phyloP scores from a whole-genome alignment of 2,113 vertebrate species.

The Pogona vitticeps region DNA sequence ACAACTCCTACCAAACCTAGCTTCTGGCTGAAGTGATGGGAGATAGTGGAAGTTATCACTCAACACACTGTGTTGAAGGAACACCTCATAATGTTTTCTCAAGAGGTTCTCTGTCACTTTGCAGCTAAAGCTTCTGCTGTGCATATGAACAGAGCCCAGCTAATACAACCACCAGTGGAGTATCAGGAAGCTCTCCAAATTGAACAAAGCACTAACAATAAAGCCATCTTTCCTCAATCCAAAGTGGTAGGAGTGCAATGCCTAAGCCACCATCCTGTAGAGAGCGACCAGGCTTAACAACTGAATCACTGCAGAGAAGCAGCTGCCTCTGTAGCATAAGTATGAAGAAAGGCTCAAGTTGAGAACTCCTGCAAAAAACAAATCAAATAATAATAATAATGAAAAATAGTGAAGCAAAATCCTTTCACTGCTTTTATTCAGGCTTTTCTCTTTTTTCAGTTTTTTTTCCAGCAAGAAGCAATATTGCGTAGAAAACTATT shows the following conservation, averaged over 20 bases:
- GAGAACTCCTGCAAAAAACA: conserved; percentile 51
- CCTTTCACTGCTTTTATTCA: conserved; percentile 30
- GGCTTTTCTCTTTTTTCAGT: conserved; percentile 2
- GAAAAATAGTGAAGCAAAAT: conserved; percentile 36
- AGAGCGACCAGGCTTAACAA: conserved; percentile 58
- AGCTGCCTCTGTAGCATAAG: conserved; percentile 60
- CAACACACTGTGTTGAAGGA: too few relatives aligned
- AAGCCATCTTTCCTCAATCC: not conserved
- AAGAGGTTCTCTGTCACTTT: not conserved
- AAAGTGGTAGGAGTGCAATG: conserved; percentile 24
- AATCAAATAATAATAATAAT: too few relatives aligned
- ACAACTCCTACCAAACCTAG: too few relatives aligned
- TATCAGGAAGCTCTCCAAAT: too few relatives aligned
- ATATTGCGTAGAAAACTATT: too few relatives aligned
- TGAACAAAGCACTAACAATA: too few relatives aligned
- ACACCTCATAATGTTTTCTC: too few relatives aligned
- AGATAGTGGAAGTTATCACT: too few relatives aligned
- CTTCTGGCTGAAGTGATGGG: too few relatives aligned
- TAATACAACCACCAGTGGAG: too few relatives aligned
- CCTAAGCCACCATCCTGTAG: conserved; percentile 47
- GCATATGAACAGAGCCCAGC: not conserved
- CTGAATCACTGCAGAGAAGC: conserved; percentile 46
- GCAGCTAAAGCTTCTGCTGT: not conserved
- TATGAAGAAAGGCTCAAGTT: conserved; percentile 47
- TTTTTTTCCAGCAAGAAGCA: conserved; percentile 22